Evolutionary conservation across 2,888 invertebrate genomes (phyloP), one percentile per base, ranked within the genome.

Genomic region (Ametastegia equiseti): DNA sequence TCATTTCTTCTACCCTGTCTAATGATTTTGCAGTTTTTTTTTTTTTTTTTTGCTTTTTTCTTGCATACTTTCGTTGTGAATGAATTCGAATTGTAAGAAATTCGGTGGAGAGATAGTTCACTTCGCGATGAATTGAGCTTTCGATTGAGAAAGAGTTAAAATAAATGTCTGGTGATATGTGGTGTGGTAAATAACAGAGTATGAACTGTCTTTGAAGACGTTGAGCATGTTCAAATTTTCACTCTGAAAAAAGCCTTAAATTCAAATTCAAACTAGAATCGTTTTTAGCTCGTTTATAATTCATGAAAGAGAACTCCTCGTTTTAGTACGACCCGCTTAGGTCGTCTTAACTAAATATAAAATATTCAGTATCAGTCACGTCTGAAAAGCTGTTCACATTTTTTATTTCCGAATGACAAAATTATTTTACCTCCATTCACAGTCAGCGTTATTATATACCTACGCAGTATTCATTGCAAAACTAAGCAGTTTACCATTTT

Each of bases 281-380:
- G 36, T n/a, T 67, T n/a, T n/a, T 19, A 19, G 36, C 36, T 67
- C 65, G 65, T 67, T 67, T n/a, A 67, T 39, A 67, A 67, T 67
- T 67, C 65, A 39, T 39, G 65, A 39, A 39, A 19, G 65, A n/a
- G 23, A 39, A n/a, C n/a, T 67, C 23, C 65, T 39, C 19, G 65
- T 67, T 67, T 65, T 39, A 39, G 39, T 39, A 39, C 39, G 65
- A 67, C 19, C 39, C 65, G 65, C 11, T 39, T 39, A 67, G 27
- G 5, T 11, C 39, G 36, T 36, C 39, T 67, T 2, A 39, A 39
- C 36, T 67, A n/a, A 27, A 67, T 39, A 19, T 67, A n/a, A 67
- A 67, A 67, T 15, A 67, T 67, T 67, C 11, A 67, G 39, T 39
- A 7, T 36, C 65, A 67, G 19, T 36, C 39, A 27, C 36, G 19